phyloP scores from a whole-genome alignment of 2,888 invertebrate genomes.

The Temnothorax rugatulus region DNA sequence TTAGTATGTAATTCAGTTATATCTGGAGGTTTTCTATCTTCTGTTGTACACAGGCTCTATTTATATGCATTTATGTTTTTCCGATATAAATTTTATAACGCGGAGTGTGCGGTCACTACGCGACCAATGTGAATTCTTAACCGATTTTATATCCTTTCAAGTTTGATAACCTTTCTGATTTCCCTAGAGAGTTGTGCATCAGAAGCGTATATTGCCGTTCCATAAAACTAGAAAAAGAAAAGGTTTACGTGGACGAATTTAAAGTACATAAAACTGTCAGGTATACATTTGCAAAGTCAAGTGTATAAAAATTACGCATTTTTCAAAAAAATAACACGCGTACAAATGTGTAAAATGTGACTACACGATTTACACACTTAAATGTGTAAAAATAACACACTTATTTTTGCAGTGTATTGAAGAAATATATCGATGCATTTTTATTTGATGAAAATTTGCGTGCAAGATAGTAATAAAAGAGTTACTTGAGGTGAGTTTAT shows the following conservation, averaged over 20 bases:
- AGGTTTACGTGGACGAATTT: background rate
- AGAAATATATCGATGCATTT: background rate
- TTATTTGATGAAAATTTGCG: background rate
- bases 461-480: background rate
- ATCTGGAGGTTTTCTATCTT: background rate
- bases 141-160: slow-evolving; percentile 29
- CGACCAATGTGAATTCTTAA: slow-evolving; percentile 28
- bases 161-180: slow-evolving; percentile 49
- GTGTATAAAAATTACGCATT: too few species aligned
- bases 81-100: slow-evolving; percentile 17
- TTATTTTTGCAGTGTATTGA: too few species aligned
- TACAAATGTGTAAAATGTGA: too few species aligned
- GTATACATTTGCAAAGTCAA: too few species aligned
- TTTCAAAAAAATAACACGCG: too few species aligned
- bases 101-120: background rate
- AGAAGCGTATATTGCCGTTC: slow-evolving; percentile 29
- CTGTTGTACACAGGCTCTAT: background rate
- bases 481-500: background rate
- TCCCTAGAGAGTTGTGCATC: slow-evolving; percentile 43
- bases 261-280: background rate
- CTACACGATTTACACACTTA: too few species aligned
- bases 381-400: too few species aligned
- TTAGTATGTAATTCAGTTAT: background rate
- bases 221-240: slow-evolving; percentile 3
- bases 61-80: slow-evolving; percentile 7